A percentile compares a stretch with the other conserved stretches of the same genome.
Evolutionary conservation across 2,888 invertebrate species (phyloP).

Genomic region (Clanis bilineata): DNA sequence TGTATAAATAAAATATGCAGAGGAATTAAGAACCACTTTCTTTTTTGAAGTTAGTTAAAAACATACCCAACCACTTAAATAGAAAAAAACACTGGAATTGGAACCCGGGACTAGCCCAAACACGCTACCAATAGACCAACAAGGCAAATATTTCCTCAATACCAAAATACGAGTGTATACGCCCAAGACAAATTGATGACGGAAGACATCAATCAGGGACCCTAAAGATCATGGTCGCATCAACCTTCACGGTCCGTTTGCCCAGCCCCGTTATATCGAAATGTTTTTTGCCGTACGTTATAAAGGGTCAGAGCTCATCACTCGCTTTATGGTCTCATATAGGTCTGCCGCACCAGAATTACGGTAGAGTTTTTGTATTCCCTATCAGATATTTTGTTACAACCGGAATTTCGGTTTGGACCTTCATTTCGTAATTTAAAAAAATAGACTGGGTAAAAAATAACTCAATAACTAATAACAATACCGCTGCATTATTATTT

Average conservation of each 20-base stretch:
- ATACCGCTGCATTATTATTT: no score
- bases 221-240: conserved; percentile 53
- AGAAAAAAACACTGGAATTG: no score
- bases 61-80: no score
- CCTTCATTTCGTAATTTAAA: neutral
- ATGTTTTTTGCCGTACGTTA: conserved; percentile 22
- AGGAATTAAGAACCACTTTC: no score
- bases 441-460: neutral
- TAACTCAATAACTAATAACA: no score
- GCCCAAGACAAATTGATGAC: conserved; percentile 32
- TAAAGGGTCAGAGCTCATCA: conserved; percentile 20
- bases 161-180: neutral
- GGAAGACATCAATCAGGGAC: conserved; percentile 40
- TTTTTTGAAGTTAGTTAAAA: no score
- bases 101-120: no score
- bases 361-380: conserved; percentile 17
- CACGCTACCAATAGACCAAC: no score
- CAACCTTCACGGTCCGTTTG: conserved; percentile 37
- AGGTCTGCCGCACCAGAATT: conserved; percentile 15
- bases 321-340: conserved; percentile 21
- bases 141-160: neutral
- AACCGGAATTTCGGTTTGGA: neutral
- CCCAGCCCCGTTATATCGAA: conserved; percentile 22
- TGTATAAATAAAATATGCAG: no score
- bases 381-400: conserved; percentile 9